Conservation (phyloP, 1,140 invertebrate species). For the Micrasema minimum region DNA sequence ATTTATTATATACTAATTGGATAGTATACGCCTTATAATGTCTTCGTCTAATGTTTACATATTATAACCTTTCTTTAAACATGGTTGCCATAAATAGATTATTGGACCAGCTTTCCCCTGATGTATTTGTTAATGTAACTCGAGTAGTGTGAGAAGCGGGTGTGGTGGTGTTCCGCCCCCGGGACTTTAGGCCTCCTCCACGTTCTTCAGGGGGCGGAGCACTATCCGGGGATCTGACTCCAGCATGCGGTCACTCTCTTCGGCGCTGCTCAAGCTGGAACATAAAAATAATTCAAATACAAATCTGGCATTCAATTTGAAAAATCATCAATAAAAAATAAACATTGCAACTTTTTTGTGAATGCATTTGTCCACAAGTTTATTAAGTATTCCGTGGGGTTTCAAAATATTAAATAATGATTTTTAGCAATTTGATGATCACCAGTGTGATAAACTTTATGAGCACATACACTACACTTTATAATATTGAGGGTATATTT, state of each 20-base stretch:
- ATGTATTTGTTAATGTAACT: conserved; percentile 22
- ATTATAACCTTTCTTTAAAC: conserved; percentile 10
- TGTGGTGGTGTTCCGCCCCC: background rate
- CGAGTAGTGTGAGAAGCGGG: conserved; percentile 5
- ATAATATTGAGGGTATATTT: no score
- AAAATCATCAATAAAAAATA: no score
- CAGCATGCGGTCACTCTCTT: conserved; percentile 75
- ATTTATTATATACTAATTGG: conserved; percentile 6
- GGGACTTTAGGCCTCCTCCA: conserved; percentile 62
- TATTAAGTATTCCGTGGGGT: no score
- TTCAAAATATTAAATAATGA: no score
- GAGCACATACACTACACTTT: no score
- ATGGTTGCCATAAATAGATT: conserved; percentile 17
- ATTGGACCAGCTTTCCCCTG: conserved; percentile 38
- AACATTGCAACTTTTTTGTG: no score
- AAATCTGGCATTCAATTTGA: no score
- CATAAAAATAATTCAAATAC: conserved; percentile 53
- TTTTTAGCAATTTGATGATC: no score
- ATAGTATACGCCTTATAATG: conserved; percentile 13
- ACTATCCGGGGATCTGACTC: conserved; percentile 74
- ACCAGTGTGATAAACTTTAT: no score
- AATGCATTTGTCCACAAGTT: no score
- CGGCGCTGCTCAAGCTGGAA: conserved; percentile 70
- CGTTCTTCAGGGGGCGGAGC: conserved; percentile 67
- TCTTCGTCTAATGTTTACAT: conserved; percentile 12